phyloP scores from a whole-genome alignment of 2,113 vertebrate species.

The Dasypus novemcinctus region DNA sequence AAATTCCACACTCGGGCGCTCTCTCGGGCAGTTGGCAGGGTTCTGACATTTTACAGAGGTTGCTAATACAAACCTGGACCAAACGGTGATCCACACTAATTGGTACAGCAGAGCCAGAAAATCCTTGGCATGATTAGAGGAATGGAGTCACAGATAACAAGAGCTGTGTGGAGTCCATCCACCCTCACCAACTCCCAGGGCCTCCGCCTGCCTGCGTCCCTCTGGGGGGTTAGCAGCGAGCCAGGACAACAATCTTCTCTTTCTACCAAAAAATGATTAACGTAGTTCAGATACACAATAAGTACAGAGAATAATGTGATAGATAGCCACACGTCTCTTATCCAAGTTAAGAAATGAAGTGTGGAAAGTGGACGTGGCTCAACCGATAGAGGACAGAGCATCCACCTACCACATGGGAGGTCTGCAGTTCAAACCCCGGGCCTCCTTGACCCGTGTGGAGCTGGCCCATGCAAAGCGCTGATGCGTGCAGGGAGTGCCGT shows the following conservation, averaged over 20 bases:
- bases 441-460: no score
- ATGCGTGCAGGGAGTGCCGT: no score
- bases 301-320: not conserved
- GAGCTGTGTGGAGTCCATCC: not conserved
- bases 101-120: conserved; percentile 44
- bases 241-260: not conserved
- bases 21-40: not conserved
- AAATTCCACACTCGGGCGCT: not conserved
- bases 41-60: conserved; percentile 47
- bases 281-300: not conserved
- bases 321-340: not conserved
- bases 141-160: not conserved
- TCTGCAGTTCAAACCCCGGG: no score
- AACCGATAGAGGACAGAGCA: no score
- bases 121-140: not conserved
- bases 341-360: not conserved
- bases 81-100: conserved; percentile 19
- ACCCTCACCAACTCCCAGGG: accelerated
- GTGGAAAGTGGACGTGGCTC: no score
- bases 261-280: not conserved
- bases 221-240: accelerated
- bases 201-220: not conserved
- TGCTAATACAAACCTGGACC: not conserved
- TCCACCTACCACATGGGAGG: no score
- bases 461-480: no score